Evolutionary conservation across 2,797 vertebrate species (phyloP).

Genomic region (Tinamus major): DNA sequence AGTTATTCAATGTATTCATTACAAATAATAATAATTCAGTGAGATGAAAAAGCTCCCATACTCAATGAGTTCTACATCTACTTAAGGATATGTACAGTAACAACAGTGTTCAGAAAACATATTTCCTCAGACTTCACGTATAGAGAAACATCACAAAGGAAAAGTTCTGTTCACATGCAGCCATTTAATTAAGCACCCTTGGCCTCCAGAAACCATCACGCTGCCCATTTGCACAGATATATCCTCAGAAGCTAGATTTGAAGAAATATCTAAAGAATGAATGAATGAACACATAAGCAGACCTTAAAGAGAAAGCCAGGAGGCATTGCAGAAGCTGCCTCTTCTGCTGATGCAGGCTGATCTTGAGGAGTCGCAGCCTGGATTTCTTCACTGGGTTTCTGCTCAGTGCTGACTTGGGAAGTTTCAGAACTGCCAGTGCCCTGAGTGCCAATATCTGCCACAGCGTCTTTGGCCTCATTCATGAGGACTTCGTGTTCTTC

Average conservation of each 20-base stretch:
- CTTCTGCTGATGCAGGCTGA: constrained; percentile 40
- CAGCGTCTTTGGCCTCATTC: constrained; percentile 68
- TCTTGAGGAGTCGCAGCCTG: constrained; percentile 24
- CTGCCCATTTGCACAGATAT: neutral
- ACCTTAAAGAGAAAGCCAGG: constrained; percentile 92
- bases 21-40: neutral
- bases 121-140: neutral
- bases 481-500: constrained; percentile 70
- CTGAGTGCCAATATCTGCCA: constrained; percentile 68
- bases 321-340: constrained; percentile 76
- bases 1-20: neutral
- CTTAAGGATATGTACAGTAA: neutral
- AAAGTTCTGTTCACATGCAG: neutral
- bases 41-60: neutral
- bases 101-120: neutral
- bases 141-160: neutral
- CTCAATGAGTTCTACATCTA: neutral
- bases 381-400: constrained; percentile 44
- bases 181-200: neutral
- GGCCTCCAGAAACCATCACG: neutral
- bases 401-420: constrained; percentile 30
- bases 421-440: constrained; percentile 68
- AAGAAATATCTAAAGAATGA: neutral
- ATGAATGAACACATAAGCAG: neutral
- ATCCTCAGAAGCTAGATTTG: neutral